A percentile compares a stretch with the other conserved stretches of the same genome.
Evolutionary conservation across 2,797 vertebrate genomes (phyloP).

Genomic region (Crenuchus spilurus): DNA sequence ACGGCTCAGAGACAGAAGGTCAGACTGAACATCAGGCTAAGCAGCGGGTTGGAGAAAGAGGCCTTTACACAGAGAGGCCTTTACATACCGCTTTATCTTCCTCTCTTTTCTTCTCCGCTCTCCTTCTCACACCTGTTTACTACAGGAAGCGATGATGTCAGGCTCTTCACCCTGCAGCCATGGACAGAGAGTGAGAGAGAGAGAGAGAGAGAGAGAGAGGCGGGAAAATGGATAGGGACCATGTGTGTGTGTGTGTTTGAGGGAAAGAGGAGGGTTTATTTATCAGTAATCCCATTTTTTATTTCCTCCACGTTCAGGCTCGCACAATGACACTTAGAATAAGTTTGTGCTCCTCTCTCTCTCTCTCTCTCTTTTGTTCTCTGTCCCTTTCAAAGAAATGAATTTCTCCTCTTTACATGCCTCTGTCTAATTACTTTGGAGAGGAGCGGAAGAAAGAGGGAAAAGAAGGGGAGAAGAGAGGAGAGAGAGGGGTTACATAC

Average conservation of each 20-base stretch:
- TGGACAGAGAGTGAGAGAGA: slow-evolving; percentile 42
- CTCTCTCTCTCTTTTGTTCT: slow-evolving; percentile 57
- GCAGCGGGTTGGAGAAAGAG: slow-evolving; percentile 30
- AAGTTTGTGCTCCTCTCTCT: slow-evolving; percentile 66
- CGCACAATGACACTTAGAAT: slow-evolving; percentile 76
- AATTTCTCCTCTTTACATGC: slow-evolving; percentile 81
- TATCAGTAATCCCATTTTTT: slow-evolving; percentile 73
- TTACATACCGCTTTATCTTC: slow-evolving; percentile 28
- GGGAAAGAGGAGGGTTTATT: slow-evolving; percentile 66
- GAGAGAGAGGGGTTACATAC: slow-evolving; percentile 65
- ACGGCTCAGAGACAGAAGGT: slow-evolving; percentile 60
- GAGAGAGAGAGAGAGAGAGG: slow-evolving; percentile 28
- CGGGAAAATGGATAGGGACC: slow-evolving; percentile 17
- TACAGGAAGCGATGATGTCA: slow-evolving; percentile 81
- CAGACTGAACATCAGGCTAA: slow-evolving; percentile 67
- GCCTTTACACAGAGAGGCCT: slow-evolving; percentile 39
- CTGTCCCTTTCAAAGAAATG: slow-evolving; percentile 71
- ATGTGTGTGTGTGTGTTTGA: slow-evolving; percentile 33
- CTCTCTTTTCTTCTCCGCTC: slow-evolving; percentile 48
- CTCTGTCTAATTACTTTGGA: slow-evolving; percentile 80
- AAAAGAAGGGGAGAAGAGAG: slow-evolving; percentile 45
- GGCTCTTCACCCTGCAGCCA: slow-evolving; percentile 66
- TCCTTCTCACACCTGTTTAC: slow-evolving; percentile 79
- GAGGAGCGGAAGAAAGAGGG: slow-evolving; percentile 53
- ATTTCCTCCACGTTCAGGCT: slow-evolving; percentile 59